A percentile compares a stretch with the other conserved stretches of the same genome.
phyloP scores from a whole-genome alignment of 2,888 invertebrate genomes.

The Uropetala carovei region DNA sequence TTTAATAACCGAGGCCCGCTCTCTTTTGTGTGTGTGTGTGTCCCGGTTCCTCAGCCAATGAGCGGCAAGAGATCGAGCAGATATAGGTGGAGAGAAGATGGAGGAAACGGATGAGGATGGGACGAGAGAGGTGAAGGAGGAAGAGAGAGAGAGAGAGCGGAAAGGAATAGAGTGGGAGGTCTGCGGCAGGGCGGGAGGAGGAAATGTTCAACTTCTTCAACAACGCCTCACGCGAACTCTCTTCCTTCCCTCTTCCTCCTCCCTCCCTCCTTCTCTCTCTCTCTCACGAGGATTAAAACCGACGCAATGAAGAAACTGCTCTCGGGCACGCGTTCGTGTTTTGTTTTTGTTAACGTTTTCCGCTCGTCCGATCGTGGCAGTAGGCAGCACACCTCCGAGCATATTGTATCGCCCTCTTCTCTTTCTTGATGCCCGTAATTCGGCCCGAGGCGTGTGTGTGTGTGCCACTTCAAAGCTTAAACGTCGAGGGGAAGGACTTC shows the following conservation, averaged over 20 bases:
- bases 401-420: background rate
- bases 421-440: constrained; percentile 26
- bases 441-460: background rate
- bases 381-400: background rate
- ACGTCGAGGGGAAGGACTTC: background rate
- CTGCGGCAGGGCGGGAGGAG: background rate
- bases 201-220: constrained; percentile 27
- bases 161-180: constrained; percentile 38
- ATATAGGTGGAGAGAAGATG: background rate
- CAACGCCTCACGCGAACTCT: background rate
- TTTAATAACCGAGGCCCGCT: background rate
- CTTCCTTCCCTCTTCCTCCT: background rate
- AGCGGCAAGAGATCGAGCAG: background rate
- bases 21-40: too few species aligned
- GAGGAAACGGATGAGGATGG: background rate
- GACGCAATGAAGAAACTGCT: background rate
- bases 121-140: background rate
- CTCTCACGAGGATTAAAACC: background rate
- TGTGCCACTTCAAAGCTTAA: background rate
- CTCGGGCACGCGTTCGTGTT: background rate
- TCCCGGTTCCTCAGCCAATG: background rate
- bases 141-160: background rate
- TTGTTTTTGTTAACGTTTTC: background rate
- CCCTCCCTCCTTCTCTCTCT: background rate
- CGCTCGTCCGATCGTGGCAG: background rate